Percentiles rank a stretch among this genome's conserved stretches.
phyloP scores from a whole-genome alignment of 2,888 invertebrate species.

The Argynnis bischoffii region DNA sequence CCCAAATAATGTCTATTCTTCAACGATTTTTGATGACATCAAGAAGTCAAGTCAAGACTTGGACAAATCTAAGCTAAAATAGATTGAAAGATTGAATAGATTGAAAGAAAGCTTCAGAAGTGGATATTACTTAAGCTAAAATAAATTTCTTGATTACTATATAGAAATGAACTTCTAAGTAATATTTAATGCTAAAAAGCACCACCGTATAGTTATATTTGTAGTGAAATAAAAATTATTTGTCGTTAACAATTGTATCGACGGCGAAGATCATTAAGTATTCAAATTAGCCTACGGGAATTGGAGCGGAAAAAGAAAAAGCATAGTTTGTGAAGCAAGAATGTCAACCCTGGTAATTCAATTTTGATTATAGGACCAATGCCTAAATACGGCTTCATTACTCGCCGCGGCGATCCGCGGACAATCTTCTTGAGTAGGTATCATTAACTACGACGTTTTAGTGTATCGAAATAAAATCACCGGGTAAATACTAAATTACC shows the following conservation, averaged over 20 bases:
- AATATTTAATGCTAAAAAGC: background rate
- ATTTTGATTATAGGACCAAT: constrained; percentile 82
- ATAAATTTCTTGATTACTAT: background rate
- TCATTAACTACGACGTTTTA: constrained; percentile 75
- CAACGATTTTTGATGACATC: too few species aligned
- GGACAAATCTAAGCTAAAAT: too few species aligned
- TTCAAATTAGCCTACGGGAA: constrained; percentile 70
- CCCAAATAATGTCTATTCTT: too few species aligned
- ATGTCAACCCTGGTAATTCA: constrained; percentile 80
- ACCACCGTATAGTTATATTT: constrained; percentile 11
- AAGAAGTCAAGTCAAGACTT: too few species aligned
- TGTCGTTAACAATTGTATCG: constrained; percentile 32
- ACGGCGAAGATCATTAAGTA: constrained; percentile 62
- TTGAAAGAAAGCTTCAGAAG: background rate
- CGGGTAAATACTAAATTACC: constrained; percentile 73
- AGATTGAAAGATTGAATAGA: too few species aligned
- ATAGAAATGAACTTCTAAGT: background rate
- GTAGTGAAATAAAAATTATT: constrained; percentile 40
- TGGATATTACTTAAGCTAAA: background rate
- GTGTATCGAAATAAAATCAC: constrained; percentile 71
- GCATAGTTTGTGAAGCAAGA: constrained; percentile 67
- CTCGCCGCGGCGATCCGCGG: constrained; percentile 72
- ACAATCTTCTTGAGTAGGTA: constrained; percentile 78
- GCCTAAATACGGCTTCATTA: constrained; percentile 79
- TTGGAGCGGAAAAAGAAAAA: constrained; percentile 80